These are phyloP conservation scores for Creontiades dilutus DNA, from an alignment of 2,888 invertebrate genomes.

Conservation along the genomic window DNA sequence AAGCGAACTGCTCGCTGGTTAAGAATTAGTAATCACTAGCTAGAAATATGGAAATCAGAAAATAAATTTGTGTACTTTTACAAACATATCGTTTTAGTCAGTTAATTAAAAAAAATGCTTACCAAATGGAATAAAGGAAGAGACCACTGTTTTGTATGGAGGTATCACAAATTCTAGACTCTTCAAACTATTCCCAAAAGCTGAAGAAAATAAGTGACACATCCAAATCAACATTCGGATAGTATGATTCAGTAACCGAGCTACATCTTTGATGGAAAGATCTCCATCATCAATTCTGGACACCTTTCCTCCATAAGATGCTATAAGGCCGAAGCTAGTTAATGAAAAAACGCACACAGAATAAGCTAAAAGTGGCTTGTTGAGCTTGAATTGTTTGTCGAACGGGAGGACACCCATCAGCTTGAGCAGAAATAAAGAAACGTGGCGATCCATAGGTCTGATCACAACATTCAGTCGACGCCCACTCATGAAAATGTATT, in stretches of 20 bases:
- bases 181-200: neutral
- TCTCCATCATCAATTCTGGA: neutral
- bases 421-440: neutral
- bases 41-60: too few species aligned
- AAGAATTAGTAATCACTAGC: neutral
- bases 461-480: too few species aligned
- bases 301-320: neutral
- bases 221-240: neutral
- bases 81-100: too few species aligned
- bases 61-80: too few species aligned
- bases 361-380: neutral
- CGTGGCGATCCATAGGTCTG: neutral
- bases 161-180: neutral
- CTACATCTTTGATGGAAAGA: neutral
- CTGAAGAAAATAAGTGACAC: neutral
- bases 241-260: neutral
- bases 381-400: neutral
- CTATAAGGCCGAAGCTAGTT: neutral
- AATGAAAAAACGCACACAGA: neutral
- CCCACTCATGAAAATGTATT: too few species aligned
- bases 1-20: too few species aligned
- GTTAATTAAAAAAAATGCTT: neutral
- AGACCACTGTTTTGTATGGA: neutral
- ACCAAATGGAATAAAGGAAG: neutral
- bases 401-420: neutral